A percentile compares a stretch with the other conserved stretches of the same genome.
Evolutionary conservation across 1,140 invertebrate species (phyloP).

Genomic region (Drosophila trapezifrons): DNA sequence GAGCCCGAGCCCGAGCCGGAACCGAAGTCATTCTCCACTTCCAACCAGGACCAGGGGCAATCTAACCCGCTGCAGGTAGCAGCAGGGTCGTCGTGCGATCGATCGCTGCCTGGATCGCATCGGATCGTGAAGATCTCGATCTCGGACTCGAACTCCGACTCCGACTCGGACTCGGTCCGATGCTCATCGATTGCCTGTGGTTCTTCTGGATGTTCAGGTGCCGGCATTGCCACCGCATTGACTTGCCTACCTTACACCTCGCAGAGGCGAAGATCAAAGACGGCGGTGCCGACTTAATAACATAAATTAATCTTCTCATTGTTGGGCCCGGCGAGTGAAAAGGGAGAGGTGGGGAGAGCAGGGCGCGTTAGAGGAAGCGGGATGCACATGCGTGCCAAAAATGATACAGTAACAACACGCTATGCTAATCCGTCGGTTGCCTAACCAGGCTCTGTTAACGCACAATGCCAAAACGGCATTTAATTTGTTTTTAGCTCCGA

Average conservation of each 20-base stretch:
- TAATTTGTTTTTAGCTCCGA: constrained; percentile 58
- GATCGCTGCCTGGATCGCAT: constrained; percentile 28
- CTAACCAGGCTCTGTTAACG: constrained; percentile 75
- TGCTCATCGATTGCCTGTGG: constrained; percentile 54
- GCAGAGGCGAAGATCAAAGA: constrained; percentile 74
- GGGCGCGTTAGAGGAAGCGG: constrained; percentile 5
- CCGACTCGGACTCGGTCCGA: constrained; percentile 1
- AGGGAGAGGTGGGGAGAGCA: constrained; percentile 8
- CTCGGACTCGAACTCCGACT: constrained; percentile 11
- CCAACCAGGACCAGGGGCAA: constrained; percentile 35
- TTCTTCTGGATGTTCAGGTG: constrained; percentile 59
- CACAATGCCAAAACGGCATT: constrained; percentile 61
- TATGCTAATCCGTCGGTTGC: constrained; percentile 56
- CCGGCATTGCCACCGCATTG: constrained; percentile 79
- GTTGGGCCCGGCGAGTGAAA: constrained; percentile 47
- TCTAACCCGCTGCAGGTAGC: constrained; percentile 48
- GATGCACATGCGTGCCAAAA: constrained; percentile 74
- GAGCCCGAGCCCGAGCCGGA: neutral
- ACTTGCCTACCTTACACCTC: constrained; percentile 82
- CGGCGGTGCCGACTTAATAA: constrained; percentile 78
- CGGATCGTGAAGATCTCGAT: constrained; percentile 33
- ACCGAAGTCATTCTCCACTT: neutral
- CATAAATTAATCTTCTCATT: constrained; percentile 84
- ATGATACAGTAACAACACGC: constrained; percentile 53
- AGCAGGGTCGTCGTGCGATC: constrained; percentile 55